Percentiles rank a stretch among this genome's conserved stretches.
Evolutionary conservation across 2,888 invertebrate genomes (phyloP).

Genomic region (Cosmia trapezina): DNA sequence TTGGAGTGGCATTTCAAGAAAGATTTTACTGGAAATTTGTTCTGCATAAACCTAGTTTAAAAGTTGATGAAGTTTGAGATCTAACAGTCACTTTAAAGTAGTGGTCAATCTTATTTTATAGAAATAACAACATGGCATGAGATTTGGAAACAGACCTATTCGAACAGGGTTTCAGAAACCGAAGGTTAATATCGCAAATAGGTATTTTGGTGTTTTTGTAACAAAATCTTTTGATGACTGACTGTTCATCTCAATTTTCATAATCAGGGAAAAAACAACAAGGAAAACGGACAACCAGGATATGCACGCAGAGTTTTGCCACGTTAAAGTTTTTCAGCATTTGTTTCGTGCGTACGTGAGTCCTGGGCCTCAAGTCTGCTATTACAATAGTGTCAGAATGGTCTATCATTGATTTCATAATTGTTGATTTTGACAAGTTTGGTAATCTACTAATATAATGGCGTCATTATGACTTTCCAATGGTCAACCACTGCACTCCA

Average conservation of each 20-base stretch:
- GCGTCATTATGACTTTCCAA: too few relatives aligned
- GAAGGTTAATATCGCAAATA: not conserved
- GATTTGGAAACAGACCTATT: not conserved
- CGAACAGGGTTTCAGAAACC: too few relatives aligned
- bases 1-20: constrained; percentile 2
- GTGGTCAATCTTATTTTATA: not conserved
- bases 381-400: too few relatives aligned
- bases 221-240: too few relatives aligned
- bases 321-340: not conserved
- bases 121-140: not conserved
- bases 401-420: too few relatives aligned
- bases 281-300: not conserved
- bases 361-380: too few relatives aligned
- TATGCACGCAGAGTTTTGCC: not conserved
- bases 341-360: not conserved
- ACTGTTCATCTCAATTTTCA: not conserved
- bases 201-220: too few relatives aligned
- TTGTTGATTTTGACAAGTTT: too few relatives aligned
- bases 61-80: not conserved
- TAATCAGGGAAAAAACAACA: not conserved
- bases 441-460: too few relatives aligned
- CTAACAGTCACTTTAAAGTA: not conserved
- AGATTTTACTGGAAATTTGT: not conserved
- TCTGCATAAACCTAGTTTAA: not conserved
- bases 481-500: too few relatives aligned